phyloP scores from a whole-genome alignment of 2,113 vertebrate species.

The Piprites chloris region DNA sequence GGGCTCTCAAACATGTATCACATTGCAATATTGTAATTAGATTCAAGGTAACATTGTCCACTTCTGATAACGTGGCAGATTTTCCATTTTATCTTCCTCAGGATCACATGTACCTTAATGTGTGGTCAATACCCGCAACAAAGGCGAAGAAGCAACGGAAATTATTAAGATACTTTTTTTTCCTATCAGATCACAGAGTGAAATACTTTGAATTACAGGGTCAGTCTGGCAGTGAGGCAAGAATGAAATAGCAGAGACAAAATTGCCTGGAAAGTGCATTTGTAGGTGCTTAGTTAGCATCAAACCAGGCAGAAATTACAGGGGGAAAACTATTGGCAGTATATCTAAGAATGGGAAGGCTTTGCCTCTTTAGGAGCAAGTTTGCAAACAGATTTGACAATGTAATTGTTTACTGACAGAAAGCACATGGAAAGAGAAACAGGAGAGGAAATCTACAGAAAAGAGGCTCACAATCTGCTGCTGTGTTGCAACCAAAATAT shows the following conservation, averaged over 20 bases:
- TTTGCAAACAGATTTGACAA: not conserved
- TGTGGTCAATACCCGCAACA: not conserved
- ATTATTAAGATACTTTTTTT: not conserved
- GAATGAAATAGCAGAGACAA: not conserved
- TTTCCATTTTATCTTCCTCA: not conserved
- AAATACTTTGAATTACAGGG: not conserved
- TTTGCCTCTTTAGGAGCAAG: not conserved
- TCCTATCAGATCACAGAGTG: not conserved
- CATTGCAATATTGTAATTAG: not conserved
- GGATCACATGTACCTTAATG: not conserved
- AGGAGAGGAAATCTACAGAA: not conserved
- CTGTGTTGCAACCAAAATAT: not conserved
- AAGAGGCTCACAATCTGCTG: not conserved
- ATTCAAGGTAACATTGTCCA: not conserved
- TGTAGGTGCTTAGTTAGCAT: not conserved
- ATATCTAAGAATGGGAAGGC: not conserved
- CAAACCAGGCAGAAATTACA: constrained; percentile 9
- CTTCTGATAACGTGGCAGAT: not conserved
- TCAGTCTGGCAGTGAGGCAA: not conserved
- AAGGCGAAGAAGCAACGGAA: not conserved
- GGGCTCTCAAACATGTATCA: not conserved
- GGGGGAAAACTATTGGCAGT: not conserved
- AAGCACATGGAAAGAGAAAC: not conserved
- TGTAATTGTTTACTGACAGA: not conserved
- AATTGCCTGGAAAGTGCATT: not conserved